These are phyloP conservation scores for Siphlonurus alternatus DNA, from an alignment of 2,888 invertebrate species.

Conservation along the genomic window DNA sequence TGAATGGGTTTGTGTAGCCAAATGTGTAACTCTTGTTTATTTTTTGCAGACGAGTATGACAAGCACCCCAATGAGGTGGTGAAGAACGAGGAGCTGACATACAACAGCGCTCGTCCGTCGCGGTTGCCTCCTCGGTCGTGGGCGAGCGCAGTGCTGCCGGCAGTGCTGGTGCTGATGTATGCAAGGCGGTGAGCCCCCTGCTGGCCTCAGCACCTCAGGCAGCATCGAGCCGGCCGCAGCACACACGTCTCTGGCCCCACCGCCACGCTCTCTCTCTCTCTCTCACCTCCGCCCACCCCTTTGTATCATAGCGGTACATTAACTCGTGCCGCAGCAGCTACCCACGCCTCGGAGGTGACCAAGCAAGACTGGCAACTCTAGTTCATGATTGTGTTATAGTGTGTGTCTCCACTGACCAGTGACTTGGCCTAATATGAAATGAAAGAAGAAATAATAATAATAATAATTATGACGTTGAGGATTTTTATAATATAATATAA, in stretches of 20 bases:
- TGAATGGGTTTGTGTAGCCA: no score
- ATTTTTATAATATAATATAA: not conserved
- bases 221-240: not conserved
- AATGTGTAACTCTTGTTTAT: no score
- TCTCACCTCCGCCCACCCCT: constrained; percentile 3
- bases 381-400: not conserved
- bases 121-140: not conserved
- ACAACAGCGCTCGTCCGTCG: constrained; percentile 31
- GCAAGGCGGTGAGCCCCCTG: not conserved
- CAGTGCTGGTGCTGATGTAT: not conserved
- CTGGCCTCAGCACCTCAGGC: not conserved
- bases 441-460: no score
- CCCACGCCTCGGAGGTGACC: not conserved
- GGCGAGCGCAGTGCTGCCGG: not conserved
- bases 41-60: constrained; percentile 58
- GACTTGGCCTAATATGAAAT: not conserved
- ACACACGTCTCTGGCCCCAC: not conserved
- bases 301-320: constrained; percentile 15
- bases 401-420: not conserved
- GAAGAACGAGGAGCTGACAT: constrained; percentile 80
- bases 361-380: not conserved
- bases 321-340: constrained; percentile 4
- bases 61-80: constrained; percentile 84
- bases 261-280: not conserved
- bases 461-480: not conserved